These are phyloP conservation scores for Accipiter cooperii DNA, from an alignment of 2,113 vertebrate genomes.

Conservation along the genomic window DNA sequence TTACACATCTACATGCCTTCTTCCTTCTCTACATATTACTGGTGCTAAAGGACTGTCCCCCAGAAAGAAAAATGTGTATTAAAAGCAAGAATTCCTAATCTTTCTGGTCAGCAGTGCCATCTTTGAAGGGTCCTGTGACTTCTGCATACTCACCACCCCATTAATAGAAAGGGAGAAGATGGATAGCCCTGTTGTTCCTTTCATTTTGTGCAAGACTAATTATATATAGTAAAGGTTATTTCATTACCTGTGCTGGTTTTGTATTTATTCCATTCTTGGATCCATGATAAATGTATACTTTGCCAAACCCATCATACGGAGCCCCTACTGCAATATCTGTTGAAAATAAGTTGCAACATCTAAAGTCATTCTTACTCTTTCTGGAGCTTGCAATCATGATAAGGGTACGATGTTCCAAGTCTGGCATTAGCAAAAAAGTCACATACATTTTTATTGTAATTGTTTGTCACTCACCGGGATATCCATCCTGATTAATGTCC, in stretches of 20 bases:
- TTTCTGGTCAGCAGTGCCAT: background rate
- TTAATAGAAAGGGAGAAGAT: background rate
- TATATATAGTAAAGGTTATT: background rate
- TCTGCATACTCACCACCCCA: background rate
- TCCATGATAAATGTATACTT: constrained; percentile 92
- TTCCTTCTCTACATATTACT: background rate
- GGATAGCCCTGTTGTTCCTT: background rate
- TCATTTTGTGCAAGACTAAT: background rate
- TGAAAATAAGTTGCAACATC: constrained; percentile 12
- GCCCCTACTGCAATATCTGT: constrained; percentile 94
- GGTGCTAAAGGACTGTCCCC: background rate
- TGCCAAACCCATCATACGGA: constrained; percentile 85
- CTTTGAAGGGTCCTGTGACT: background rate
- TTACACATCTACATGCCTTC: background rate
- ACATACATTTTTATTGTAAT: background rate
- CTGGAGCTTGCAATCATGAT: background rate
- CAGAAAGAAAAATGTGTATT: background rate
- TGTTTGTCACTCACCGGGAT: constrained; percentile 71
- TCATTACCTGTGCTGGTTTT: constrained; percentile 84
- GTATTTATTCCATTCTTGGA: constrained; percentile 82
- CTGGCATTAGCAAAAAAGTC: background rate
- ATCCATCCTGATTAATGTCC: constrained; percentile 91
- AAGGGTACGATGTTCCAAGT: background rate
- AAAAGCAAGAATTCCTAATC: background rate
- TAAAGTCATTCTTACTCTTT: background rate